These are phyloP conservation scores for Mylabris sibirica DNA, from an alignment of 2,888 invertebrate species.

Conservation along the genomic window DNA sequence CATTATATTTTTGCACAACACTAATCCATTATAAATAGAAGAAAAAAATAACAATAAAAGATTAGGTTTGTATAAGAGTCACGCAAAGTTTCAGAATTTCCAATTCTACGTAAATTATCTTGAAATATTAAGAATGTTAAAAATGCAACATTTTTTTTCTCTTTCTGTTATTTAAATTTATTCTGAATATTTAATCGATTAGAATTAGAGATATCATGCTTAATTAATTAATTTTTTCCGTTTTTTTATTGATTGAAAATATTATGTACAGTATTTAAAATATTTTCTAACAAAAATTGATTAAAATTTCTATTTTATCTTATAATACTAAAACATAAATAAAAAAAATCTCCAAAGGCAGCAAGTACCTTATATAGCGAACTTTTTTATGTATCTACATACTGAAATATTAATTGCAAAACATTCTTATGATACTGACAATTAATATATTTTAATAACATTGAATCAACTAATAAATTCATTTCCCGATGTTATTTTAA, in stretches of 20 bases:
- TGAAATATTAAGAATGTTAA: slow-evolving; percentile 2
- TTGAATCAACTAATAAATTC: no score
- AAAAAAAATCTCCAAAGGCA: no score
- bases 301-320: background rate
- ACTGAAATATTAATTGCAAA: no score
- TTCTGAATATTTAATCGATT: background rate
- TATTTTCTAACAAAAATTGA: slow-evolving; percentile 3
- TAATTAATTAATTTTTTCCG: background rate
- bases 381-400: no score
- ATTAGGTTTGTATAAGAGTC: background rate
- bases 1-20: slow-evolving; percentile 6
- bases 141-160: background rate
- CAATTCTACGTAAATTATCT: background rate
- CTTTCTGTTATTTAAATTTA: background rate
- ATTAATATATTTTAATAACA: no score
- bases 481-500: no score
- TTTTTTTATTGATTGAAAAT: background rate
- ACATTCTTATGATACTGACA: no score
- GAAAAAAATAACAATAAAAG: background rate
- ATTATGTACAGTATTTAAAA: background rate
- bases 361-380: no score
- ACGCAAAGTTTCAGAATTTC: background rate
- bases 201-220: background rate
- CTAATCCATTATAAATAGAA: background rate
- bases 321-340: no score